phyloP scores from a whole-genome alignment of 2,888 invertebrate genomes.

The Chrysotoxum bicinctum region DNA sequence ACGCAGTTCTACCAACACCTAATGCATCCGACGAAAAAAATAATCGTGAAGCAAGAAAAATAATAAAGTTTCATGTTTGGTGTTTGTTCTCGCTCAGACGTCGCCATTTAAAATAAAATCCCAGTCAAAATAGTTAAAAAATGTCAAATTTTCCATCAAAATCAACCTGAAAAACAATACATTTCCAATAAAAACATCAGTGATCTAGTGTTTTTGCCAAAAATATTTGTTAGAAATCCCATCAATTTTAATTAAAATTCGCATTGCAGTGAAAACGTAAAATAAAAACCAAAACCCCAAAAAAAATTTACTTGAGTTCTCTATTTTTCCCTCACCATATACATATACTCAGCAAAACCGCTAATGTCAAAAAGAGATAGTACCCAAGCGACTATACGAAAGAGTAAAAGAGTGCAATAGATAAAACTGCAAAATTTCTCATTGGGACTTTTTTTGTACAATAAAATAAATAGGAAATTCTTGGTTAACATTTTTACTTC shows the following conservation, averaged over 20 bases:
- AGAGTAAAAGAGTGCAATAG: slow-evolving; percentile 48
- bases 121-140: slow-evolving; percentile 74
- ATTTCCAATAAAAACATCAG: slow-evolving; percentile 27
- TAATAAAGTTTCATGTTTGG: slow-evolving; percentile 74
- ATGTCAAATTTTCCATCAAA: slow-evolving; percentile 66
- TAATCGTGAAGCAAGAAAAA: slow-evolving; percentile 60
- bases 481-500: slow-evolving; percentile 61
- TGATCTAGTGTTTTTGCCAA: slow-evolving; percentile 1
- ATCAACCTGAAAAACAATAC: slow-evolving; percentile 40
- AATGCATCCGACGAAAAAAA: slow-evolving; percentile 48
- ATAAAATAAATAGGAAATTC: slow-evolving; percentile 41
- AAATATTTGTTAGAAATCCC: slow-evolving; percentile 12
- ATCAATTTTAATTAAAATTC: slow-evolving; percentile 51
- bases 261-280: slow-evolving; percentile 64
- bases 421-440: slow-evolving; percentile 56
- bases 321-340: slow-evolving; percentile 34
- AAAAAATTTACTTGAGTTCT: slow-evolving; percentile 30
- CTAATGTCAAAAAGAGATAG: slow-evolving; percentile 55
- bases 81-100: slow-evolving; percentile 75
- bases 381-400: neutral
- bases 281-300: slow-evolving; percentile 45
- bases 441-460: slow-evolving; percentile 38
- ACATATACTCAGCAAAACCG: slow-evolving; percentile 33
- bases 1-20: slow-evolving; percentile 55
- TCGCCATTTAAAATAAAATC: slow-evolving; percentile 75